Evolutionary conservation across 2,113 vertebrate genomes (phyloP), one percentile per base, ranked within the genome.

Genomic region (Phalacrocorax aristotelis): DNA sequence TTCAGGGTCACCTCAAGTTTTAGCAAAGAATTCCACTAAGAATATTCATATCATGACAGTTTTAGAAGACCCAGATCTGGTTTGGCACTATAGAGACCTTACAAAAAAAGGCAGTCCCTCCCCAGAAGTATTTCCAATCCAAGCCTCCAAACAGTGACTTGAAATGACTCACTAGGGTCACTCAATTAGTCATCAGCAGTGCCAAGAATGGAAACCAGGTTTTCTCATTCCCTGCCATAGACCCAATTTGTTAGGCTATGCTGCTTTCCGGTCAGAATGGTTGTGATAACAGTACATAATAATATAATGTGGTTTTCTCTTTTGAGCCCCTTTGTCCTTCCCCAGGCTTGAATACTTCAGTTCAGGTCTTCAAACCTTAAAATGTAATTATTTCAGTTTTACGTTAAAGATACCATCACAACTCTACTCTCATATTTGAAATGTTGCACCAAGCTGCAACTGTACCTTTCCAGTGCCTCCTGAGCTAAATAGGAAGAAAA

Each of bases 401-500:
- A 71, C 11, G 30, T 77, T 82, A 57, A 74, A 70, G 20, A 78
- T 74, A 88, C 6, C 20, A n/a, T 58, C n/a, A 91, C 13, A 54
- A 34, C 14, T 48, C 18, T 74, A 51, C 17, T 44, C 10, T 79
- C 42, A 16, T 13, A 65, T 69, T 87, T 4, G 3, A 83, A 85
- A 55, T 15, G 15, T 69, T 85, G 27, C n/a, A 68, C n/a, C n/a
- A 34, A 70, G 42, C 32, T 83, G 23, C 36, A 87, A 22, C 7
- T 36, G 21, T 49, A 14, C 30, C 17, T 84, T 92, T 93, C 70
- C 69, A 71, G 25, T 84, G n/a, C 44, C 30, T 84, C 7, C 65
- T 78, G 27, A 78, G 22, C 34, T 78, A 89, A 94, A 78, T 13
- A 64, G 46, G 52, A 92, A 78, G 48, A 95, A 97, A 93, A 96